These are phyloP conservation scores for Amphipyra tragopoginis DNA, from an alignment of 2,888 invertebrate genomes.

Conservation along the genomic window DNA sequence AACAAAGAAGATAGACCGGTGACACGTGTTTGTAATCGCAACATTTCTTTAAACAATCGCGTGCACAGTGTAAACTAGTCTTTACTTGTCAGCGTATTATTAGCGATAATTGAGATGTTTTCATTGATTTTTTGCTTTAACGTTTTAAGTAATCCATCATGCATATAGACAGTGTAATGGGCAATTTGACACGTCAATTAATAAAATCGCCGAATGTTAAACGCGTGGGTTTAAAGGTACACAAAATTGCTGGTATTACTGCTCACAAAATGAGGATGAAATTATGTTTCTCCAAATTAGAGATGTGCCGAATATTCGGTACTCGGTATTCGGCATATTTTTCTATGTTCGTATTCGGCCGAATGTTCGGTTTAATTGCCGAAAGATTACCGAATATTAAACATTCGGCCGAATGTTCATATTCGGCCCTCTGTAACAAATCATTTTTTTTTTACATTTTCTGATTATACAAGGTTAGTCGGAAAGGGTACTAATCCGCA, in stretches of 20 bases:
- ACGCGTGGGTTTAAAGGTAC: slow-evolving; percentile 16
- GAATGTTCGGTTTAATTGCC: no score
- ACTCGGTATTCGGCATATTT: no score
- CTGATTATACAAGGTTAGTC: no score
- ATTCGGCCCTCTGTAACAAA: no score
- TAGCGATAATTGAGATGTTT: slow-evolving; percentile 46
- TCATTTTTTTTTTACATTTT: no score
- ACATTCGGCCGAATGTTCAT: no score
- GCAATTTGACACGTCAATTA: slow-evolving; percentile 48
- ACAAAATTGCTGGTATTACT: not conserved
- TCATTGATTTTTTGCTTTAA: slow-evolving; percentile 25
- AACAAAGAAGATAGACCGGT: slow-evolving; percentile 36
- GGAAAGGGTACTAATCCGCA: no score
- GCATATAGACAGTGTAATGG: slow-evolving; percentile 23
- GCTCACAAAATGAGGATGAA: no score
- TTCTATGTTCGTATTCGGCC: no score
- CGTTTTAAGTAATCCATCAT: slow-evolving; percentile 33
- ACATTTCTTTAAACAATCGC: slow-evolving; percentile 28
- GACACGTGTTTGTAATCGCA: slow-evolving; percentile 45
- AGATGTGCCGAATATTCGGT: no score
- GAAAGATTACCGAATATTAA: no score
- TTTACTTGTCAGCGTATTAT: slow-evolving; percentile 41
- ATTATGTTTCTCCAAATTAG: no score
- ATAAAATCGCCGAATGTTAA: slow-evolving; percentile 17
- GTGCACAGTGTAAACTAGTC: slow-evolving; percentile 37